A percentile compares a stretch with the other conserved stretches of the same genome.
Evolutionary conservation across 2,797 vertebrate genomes (phyloP).

Genomic region (Acipenser transmontanus): DNA sequence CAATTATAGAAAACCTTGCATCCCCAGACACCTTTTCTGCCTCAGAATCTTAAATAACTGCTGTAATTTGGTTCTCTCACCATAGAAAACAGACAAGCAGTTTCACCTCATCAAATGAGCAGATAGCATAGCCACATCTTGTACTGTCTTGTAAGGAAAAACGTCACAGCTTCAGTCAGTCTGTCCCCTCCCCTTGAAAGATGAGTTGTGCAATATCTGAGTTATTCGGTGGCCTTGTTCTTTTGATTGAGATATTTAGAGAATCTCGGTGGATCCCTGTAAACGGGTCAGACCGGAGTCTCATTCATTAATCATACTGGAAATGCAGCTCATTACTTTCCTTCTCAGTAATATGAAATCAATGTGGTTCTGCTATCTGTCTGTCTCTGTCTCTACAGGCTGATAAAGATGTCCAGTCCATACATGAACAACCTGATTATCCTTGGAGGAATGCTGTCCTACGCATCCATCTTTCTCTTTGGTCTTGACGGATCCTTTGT

Average conservation of each 20-base stretch:
- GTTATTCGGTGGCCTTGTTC: conserved; percentile 6
- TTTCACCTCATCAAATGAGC: no score
- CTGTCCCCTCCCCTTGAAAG: no score
- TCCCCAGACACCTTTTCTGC: no score
- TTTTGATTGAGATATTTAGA: conserved; percentile 14
- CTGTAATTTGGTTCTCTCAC: no score
- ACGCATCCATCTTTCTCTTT: conserved; percentile 96
- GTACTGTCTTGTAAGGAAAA: no score
- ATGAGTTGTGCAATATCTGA: conserved; percentile 1
- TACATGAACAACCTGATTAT: conserved; percentile 99
- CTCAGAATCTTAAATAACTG: no score
- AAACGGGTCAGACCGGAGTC: conserved; percentile 10
- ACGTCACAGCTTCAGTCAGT: no score
- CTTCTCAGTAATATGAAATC: conserved; percentile 2
- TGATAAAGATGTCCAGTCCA: conserved; percentile 99
- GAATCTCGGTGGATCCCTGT: conserved; percentile 10
- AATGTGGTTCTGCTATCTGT: conserved; percentile 9
- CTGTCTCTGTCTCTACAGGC: conserved; percentile 53
- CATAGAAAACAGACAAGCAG: no score
- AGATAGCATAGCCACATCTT: no score
- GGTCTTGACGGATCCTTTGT: conserved; percentile 97
- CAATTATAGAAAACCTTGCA: no score
- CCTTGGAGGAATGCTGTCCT: conserved; percentile 93
- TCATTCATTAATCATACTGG: conserved; percentile 13
- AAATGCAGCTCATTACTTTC: conserved; percentile 2